phyloP scores from a whole-genome alignment of 1,140 invertebrate species.

The Zaprionus kolodkinae region DNA sequence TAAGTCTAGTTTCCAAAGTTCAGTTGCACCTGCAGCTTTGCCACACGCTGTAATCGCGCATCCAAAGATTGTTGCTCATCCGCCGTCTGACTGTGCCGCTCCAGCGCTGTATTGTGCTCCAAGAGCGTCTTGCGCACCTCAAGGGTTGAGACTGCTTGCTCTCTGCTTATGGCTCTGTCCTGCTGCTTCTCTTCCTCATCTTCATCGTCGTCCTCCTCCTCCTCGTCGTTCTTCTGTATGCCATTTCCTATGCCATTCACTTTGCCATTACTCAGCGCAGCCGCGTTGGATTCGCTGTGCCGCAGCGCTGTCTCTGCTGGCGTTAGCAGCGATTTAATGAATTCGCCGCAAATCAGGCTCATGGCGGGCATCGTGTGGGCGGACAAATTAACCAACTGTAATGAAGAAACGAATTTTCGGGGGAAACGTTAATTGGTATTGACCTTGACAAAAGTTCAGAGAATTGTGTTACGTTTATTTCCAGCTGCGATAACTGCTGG shows the following conservation, averaged over 20 bases:
- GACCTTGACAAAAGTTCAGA: constrained; percentile 74
- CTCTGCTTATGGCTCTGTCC: not conserved
- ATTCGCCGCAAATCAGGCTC: constrained; percentile 85
- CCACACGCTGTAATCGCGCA: constrained; percentile 39
- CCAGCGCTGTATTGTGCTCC: constrained; percentile 48
- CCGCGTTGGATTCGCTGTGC: constrained; percentile 6
- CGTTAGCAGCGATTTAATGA: constrained; percentile 84
- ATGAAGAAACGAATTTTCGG: constrained; percentile 50
- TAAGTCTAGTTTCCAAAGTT: constrained; percentile 52
- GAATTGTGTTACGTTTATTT: constrained; percentile 52
- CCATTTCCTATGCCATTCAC: constrained; percentile 62
- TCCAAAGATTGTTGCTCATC: constrained; percentile 43
- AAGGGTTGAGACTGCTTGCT: not conserved
- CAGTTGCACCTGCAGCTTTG: constrained; percentile 37
- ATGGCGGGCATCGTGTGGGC: constrained; percentile 86
- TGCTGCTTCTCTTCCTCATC: not conserved
- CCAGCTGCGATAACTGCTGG: not conserved
- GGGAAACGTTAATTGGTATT: constrained; percentile 65
- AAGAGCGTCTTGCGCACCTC: constrained; percentile 53
- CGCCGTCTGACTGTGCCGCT: constrained; percentile 15
- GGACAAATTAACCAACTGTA: constrained; percentile 85
- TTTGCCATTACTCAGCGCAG: constrained; percentile 49
- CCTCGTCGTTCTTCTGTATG: constrained; percentile 2
- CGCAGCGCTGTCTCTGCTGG: constrained; percentile 54
- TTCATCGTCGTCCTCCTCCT: not conserved